phyloP scores from a whole-genome alignment of 2,888 invertebrate genomes.

The Drosophila anomalipes region DNA sequence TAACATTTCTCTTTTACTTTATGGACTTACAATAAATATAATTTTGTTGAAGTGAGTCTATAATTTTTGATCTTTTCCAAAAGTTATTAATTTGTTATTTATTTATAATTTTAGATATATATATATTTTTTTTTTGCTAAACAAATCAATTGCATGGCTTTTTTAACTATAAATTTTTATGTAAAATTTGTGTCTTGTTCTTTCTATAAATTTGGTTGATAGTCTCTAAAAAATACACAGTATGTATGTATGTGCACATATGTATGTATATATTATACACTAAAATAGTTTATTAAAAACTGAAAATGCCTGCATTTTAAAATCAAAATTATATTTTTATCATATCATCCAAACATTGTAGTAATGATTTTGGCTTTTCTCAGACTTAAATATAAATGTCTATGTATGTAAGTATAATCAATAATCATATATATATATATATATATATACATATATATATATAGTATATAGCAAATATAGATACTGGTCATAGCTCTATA shows the following conservation, averaged over 20 bases:
- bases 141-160: constrained; percentile 39
- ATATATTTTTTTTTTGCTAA: constrained; percentile 18
- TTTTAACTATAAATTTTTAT: constrained; percentile 53
- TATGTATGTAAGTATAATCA: constrained; percentile 2
- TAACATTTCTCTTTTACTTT: constrained; percentile 34
- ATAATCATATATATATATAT: constrained; percentile 25
- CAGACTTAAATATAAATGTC: constrained; percentile 35
- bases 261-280: constrained; percentile 31
- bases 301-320: constrained; percentile 46
- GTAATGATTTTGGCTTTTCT: constrained; percentile 36
- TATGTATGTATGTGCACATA: constrained; percentile 25
- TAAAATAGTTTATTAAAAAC: constrained; percentile 36
- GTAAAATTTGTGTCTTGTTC: constrained; percentile 50
- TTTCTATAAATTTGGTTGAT: constrained; percentile 50
- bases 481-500: constrained; percentile 6
- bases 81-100: constrained; percentile 10
- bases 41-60: constrained; percentile 49
- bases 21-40: constrained; percentile 39
- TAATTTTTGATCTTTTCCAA: constrained; percentile 24
- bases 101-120: not conserved
- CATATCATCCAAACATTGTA: constrained; percentile 28
- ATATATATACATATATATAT: not conserved
- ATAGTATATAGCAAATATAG: constrained; percentile 15
- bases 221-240: constrained; percentile 54
- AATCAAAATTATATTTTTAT: constrained; percentile 17